Evolutionary conservation across 1,140 invertebrate species (phyloP).

Genomic region (Macrosteles quadrilineatus): DNA sequence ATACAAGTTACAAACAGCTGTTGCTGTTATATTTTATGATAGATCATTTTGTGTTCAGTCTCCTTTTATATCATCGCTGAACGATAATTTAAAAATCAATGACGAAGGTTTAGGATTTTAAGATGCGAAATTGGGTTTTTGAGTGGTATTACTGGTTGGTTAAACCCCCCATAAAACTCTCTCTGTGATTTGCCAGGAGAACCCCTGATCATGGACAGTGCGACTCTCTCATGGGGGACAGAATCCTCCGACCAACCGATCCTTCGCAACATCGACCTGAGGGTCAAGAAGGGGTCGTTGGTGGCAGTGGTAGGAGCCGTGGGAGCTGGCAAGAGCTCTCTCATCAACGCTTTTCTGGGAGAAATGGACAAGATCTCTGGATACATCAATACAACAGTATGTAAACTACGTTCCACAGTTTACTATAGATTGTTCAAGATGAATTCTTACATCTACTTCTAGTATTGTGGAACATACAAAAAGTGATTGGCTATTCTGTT

Average conservation of each 20-base stretch:
- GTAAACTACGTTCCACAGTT: background rate
- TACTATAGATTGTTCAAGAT: background rate
- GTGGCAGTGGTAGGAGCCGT: slow-evolving; percentile 59
- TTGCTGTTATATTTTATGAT: no score
- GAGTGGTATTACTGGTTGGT: no score
- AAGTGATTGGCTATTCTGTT: background rate
- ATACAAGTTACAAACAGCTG: no score
- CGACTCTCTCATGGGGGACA: slow-evolving; percentile 43
- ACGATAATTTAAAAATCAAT: no score
- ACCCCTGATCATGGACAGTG: slow-evolving; percentile 45
- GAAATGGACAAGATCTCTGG: slow-evolving; percentile 53
- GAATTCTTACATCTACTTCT: no score
- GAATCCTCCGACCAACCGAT: slow-evolving; percentile 46
- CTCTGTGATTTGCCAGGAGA: no score
- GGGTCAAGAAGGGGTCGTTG: slow-evolving; percentile 49
- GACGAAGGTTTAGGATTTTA: no score
- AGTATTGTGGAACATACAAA: background rate
- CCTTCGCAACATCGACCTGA: slow-evolving; percentile 46
- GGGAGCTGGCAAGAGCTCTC: slow-evolving; percentile 60
- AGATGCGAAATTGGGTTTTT: no score
- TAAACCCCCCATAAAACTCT: no score
- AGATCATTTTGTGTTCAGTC: no score
- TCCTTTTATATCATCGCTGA: no score
- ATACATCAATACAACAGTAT: slow-evolving; percentile 49
- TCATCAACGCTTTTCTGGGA: slow-evolving; percentile 57